phyloP scores from a whole-genome alignment of 2,888 invertebrate genomes.

The Philereme transversata region DNA sequence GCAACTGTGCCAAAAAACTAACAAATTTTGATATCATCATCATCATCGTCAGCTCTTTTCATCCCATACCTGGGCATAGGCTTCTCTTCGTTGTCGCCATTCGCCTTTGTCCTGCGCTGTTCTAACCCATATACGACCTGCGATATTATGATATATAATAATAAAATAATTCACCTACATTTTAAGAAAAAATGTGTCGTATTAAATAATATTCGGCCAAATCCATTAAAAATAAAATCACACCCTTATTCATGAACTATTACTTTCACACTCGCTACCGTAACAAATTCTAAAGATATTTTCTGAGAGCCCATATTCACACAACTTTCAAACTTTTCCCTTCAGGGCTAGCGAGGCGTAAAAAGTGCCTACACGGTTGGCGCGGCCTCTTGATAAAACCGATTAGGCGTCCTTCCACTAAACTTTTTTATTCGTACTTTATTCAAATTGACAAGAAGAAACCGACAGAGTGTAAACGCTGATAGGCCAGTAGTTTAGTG shows the following conservation, averaged over 20 bases:
- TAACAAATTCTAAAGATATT: conserved; percentile 14
- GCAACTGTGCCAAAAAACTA: too few relatives aligned
- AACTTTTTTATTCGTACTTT: conserved; percentile 68
- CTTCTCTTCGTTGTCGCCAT: too few relatives aligned
- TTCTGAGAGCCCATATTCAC: conserved; percentile 27
- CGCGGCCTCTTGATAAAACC: conserved; percentile 59
- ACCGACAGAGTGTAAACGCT: conserved; percentile 65
- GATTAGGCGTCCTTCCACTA: conserved; percentile 64
- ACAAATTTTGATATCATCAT: too few relatives aligned
- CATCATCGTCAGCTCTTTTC: too few relatives aligned
- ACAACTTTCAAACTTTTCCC: conserved; percentile 47
- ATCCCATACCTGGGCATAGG: too few relatives aligned
- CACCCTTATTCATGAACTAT: conserved; percentile 1
- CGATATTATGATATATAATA: too few relatives aligned
- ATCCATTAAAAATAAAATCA: conserved; percentile 1
- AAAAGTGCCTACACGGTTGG: conserved; percentile 59
- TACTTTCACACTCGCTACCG: conserved; percentile 13
- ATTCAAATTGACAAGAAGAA: conserved; percentile 68
- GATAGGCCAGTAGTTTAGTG: conserved; percentile 68
- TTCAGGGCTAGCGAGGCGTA: conserved; percentile 54
- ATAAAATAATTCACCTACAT: too few relatives aligned
- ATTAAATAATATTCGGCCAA: background rate
- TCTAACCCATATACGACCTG: too few relatives aligned
- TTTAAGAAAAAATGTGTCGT: too few relatives aligned
- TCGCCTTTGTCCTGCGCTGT: too few relatives aligned